Percentiles rank a stretch among this genome's conserved stretches.
phyloP scores from a whole-genome alignment of 2,797 vertebrate genomes.

The Rhinoraja longicauda region DNA sequence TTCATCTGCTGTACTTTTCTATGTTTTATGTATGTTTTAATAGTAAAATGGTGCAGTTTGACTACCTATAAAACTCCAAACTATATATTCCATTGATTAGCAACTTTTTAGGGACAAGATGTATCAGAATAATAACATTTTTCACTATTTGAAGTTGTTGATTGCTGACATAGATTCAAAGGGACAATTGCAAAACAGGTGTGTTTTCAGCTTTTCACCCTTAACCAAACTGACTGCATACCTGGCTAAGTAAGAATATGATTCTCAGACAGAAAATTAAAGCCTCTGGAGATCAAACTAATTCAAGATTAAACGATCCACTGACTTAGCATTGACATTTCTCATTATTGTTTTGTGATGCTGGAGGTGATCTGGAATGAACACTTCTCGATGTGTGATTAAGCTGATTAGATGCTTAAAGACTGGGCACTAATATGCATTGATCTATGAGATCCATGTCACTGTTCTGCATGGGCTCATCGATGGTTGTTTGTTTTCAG shows the following conservation, averaged over 20 bases:
- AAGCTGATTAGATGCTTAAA: not conserved
- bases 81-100: not conserved
- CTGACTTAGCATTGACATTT: too few relatives aligned
- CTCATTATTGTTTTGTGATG: not conserved
- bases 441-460: not conserved
- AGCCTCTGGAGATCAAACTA: too few relatives aligned
- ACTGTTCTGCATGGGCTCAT: slow-evolving; percentile 6
- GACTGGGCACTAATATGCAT: slow-evolving; percentile 3
- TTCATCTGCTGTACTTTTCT: too few relatives aligned
- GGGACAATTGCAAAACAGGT: not conserved
- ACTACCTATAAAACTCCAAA: not conserved
- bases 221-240: not conserved
- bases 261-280: not conserved
- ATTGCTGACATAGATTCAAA: not conserved
- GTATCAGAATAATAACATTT: not conserved
- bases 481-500: not conserved
- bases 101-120: not conserved
- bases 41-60: not conserved
- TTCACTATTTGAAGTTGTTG: not conserved
- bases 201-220: not conserved
- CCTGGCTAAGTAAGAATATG: not conserved
- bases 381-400: not conserved
- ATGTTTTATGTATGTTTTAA: not conserved
- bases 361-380: not conserved
- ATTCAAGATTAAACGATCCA: too few relatives aligned